Evolutionary conservation across 1,140 invertebrate species (phyloP).

Genomic region (Parapsyche elsis): DNA sequence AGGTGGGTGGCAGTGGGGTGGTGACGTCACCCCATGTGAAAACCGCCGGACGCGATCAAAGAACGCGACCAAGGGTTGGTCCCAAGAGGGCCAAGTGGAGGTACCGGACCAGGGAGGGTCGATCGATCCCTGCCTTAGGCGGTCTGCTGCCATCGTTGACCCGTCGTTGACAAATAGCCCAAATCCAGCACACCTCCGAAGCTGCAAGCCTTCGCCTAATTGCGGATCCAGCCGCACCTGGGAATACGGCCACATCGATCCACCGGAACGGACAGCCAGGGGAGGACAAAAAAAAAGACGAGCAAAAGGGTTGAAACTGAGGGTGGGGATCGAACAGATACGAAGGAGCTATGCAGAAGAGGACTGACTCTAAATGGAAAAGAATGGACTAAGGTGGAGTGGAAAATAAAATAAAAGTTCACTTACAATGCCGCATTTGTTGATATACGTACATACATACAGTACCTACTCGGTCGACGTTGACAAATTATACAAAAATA

Average conservation of each 20-base stretch:
- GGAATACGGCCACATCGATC: constrained; percentile 8
- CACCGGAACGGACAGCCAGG: not conserved
- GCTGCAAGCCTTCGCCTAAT: constrained; percentile 4
- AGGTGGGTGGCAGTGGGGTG: constrained; percentile 22
- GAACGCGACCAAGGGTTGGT: constrained; percentile 46
- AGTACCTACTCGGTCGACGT: too few species aligned
- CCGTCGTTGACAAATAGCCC: constrained; percentile 50
- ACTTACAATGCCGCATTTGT: too few species aligned
- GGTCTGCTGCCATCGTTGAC: constrained; percentile 51
- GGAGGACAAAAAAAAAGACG: not conserved
- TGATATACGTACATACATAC: too few species aligned
- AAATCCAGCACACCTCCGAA: constrained; percentile 26
- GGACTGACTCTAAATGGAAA: not conserved
- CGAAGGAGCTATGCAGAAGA: too few species aligned
- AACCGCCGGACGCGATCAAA: constrained; percentile 53
- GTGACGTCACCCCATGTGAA: constrained; percentile 52
- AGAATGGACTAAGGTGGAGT: not conserved
- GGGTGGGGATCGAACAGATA: too few species aligned
- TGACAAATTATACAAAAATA: too few species aligned
- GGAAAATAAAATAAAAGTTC: not conserved
- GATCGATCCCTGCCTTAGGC: constrained; percentile 45
- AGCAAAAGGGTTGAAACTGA: not conserved
- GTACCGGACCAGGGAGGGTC: constrained; percentile 6
- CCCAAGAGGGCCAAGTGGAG: constrained; percentile 40
- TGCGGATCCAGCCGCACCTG: constrained; percentile 17